Evolutionary conservation across 2,113 vertebrate species (phyloP), one percentile per base, ranked within the genome.

Genomic region (Rutilus rutilus): DNA sequence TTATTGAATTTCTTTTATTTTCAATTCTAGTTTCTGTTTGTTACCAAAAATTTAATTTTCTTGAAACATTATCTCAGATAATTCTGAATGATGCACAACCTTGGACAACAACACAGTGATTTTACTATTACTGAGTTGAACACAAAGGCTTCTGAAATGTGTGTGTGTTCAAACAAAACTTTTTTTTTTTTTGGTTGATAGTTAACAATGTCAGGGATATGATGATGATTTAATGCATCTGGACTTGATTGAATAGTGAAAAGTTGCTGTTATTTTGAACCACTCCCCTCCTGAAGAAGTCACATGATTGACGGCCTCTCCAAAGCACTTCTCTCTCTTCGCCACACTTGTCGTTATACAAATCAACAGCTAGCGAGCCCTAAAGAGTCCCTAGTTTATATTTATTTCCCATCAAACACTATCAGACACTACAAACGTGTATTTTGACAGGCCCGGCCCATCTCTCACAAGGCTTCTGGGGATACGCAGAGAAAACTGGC

Each of bases 331-430:
- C 89, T 91, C 91, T 89, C 90, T 91, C 89, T 90, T 91, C 87
- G 80, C 90, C 89, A 86, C 79, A 84, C 89, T 76, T 30, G 89
- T 88, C 88, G 91, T 92, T 92, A 93, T 90, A 88, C 90, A 93
- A 94, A 94, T 95, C 92, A 93, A 92, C 93, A 93, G 89, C 79
- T 88, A 15, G 54, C 5, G 6, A 42, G 19, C 30, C 19, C 25
- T 81, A 81, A 52, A 52, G 60, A 65, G 80, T 82, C 78, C 25
- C 57, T 52, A 71, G 52, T 59, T 82, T 45, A 21, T 84, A 30
- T 71, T 73, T 76, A 88, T 50, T 82, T 86, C 75, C 73, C 82
- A 83, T 65, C 62, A 45, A 82, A 84, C 75, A 81, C 91, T 87
- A 87, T 83, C 87, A 92, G 89, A 84, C 64, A 19, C 30, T 78